phyloP scores from a whole-genome alignment of 1,140 invertebrate genomes.

The Lanistes nyassanus region DNA sequence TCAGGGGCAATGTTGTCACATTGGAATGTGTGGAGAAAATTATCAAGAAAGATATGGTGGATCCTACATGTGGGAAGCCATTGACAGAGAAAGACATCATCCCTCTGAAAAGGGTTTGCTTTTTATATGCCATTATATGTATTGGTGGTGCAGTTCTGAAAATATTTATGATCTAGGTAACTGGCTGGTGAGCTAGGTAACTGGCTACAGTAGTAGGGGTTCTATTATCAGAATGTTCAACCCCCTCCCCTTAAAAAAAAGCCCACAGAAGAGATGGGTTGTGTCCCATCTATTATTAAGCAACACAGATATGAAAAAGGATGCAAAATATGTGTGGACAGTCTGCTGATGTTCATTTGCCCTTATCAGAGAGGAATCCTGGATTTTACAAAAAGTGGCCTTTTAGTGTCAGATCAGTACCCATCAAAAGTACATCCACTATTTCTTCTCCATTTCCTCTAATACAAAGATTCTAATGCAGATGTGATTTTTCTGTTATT shows the following conservation, averaged over 20 bases:
- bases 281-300: too few species aligned
- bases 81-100: conserved; percentile 95
- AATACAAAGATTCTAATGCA: too few species aligned
- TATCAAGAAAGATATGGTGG: conserved; percentile 96
- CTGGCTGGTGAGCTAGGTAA: neutral
- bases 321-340: too few species aligned
- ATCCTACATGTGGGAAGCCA: conserved; percentile 89
- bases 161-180: too few species aligned
- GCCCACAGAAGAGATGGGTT: neutral
- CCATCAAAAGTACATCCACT: too few species aligned
- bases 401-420: too few species aligned
- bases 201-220: too few species aligned
- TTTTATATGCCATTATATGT: neutral
- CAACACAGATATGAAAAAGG: neutral
- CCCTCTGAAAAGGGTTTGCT: conserved; percentile 82
- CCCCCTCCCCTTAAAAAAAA: neutral
- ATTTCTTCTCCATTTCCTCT: too few species aligned
- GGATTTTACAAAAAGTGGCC: too few species aligned
- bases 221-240: neutral
- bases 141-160: neutral
- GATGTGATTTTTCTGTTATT: too few species aligned
- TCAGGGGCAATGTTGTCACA: conserved; percentile 93
- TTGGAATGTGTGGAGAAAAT: conserved; percentile 96
- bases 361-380: too few species aligned
- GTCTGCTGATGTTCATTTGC: too few species aligned